These are phyloP conservation scores for Lindbergichthys nudifrons DNA, from an alignment of 2,797 vertebrate genomes.

Conservation along the genomic window DNA sequence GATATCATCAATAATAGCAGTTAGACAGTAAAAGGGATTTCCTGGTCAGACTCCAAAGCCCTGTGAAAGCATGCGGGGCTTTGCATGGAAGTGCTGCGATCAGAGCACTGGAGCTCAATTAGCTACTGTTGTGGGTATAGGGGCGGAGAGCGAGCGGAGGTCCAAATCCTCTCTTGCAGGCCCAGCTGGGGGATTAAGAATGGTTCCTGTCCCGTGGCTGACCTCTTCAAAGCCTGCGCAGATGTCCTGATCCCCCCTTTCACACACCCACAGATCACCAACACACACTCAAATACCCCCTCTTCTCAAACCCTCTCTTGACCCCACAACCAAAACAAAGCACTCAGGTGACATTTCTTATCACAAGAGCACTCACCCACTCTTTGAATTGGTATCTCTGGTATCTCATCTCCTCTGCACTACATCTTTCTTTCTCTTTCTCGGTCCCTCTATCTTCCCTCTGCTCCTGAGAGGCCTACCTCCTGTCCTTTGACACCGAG, in stretches of 20 bases:
- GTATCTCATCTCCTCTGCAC: constrained; percentile 56
- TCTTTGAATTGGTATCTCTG: constrained; percentile 58
- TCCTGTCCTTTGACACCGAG: constrained; percentile 13
- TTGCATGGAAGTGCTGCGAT: constrained; percentile 68
- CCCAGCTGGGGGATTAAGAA: constrained; percentile 84
- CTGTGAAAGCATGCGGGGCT: constrained; percentile 66
- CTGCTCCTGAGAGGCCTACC: constrained; percentile 26
- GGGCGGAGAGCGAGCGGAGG: constrained; percentile 49
- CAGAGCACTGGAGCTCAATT: constrained; percentile 70
- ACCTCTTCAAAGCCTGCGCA: constrained; percentile 83
- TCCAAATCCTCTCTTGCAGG: constrained; percentile 78
- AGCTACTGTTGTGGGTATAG: constrained; percentile 76
- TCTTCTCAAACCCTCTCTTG: constrained; percentile 68
- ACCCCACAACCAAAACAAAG: constrained; percentile 76
- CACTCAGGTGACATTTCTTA: constrained; percentile 82
- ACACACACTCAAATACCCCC: constrained; percentile 14
- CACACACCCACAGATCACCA: constrained; percentile 31
- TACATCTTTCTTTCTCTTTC: constrained; percentile 26
- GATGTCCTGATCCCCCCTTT: constrained; percentile 77
- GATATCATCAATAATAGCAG: constrained; percentile 35
- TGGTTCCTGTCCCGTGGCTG: constrained; percentile 84
- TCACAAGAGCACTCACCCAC: constrained; percentile 64
- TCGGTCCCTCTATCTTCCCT: not conserved
- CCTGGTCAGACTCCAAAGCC: constrained; percentile 59
- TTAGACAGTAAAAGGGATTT: constrained; percentile 64